Evolutionary conservation across 2,888 invertebrate genomes (phyloP), one percentile per base, ranked within the genome.

Genomic region (Nomada ferruginata): DNA sequence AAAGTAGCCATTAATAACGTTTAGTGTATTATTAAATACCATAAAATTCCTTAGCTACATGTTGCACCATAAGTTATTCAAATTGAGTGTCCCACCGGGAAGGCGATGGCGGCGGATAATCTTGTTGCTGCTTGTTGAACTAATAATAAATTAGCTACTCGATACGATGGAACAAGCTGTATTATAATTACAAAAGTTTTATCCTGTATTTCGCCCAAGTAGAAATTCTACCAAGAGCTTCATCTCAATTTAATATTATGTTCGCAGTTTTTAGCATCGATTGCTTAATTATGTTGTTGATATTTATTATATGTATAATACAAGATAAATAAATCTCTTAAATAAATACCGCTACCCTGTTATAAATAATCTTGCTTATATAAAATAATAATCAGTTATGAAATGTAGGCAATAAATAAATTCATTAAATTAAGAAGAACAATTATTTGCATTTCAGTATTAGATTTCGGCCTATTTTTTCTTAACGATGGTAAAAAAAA

Each of bases 51-150:
- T 61, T 18, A 42, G 47, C 23, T 44, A 52, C 47, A 15, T 18
- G 63, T 57, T 65, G 20, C 42, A 59, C 29, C 52, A 65, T 79
- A 82, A 76, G 61, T 83, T 83, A 85, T 83, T 83, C 70, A 83
- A 79, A 85, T 83, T 29, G 76, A 70, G 57, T 26, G 47, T 36
- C 57, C 29, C 79, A 59, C 50, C 36, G 60, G 70, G 65, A 66
- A 72, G 78, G 71, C 65, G 60, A 60, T 44, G 72, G 69, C 52
- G 53, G 70, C 52, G 71, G 29, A 26, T 76, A 77, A 81, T 77
- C 82, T 80, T 71, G 75, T 60, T 75, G 69, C 72, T 61, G 73
- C 84, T 85, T 76, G 79, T 86, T 83, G 79, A 74, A 81, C 79
- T 47, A 47, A 47, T 79, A 82, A 87, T 85, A 87, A 81, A 81